Evolutionary conservation across 2,113 vertebrate genomes (phyloP).

Genomic region (Neolamprologus sp.): DNA sequence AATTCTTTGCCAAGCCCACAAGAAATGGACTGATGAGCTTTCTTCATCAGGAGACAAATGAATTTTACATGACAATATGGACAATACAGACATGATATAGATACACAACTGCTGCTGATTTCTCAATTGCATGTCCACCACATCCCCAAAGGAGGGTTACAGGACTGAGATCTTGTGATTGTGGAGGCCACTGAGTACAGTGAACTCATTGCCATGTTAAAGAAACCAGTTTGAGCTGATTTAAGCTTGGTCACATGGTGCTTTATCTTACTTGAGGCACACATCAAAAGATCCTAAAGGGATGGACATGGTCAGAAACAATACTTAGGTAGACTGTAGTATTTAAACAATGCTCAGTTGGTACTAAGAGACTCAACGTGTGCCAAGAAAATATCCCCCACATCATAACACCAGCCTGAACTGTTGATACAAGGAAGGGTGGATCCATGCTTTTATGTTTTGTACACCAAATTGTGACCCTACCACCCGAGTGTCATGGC

Average conservation of each 20-base stretch:
- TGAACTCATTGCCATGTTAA: neutral
- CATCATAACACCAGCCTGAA: neutral
- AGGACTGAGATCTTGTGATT: neutral
- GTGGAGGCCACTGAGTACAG: neutral
- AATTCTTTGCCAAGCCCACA: conserved; percentile 47
- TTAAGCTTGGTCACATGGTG: neutral
- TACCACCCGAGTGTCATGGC: neutral
- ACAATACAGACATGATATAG: neutral
- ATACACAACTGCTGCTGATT: neutral
- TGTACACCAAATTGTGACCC: neutral
- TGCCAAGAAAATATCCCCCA: neutral
- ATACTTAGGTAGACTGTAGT: neutral
- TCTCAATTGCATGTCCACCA: neutral
- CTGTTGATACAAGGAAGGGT: neutral
- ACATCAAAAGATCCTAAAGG: neutral
- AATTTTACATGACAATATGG: neutral
- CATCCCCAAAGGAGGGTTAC: neutral
- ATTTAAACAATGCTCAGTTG: neutral
- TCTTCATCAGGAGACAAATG: neutral
- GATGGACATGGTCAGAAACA: neutral
- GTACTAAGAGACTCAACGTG: neutral
- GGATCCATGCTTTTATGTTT: neutral
- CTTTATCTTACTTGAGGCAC: neutral
- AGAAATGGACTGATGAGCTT: conserved; percentile 65
- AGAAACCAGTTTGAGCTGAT: neutral